A percentile compares a stretch with the other conserved stretches of the same genome.
phyloP scores from a whole-genome alignment of 35 echinoderm and acorn worm species.

The Strongylocentrotus purpuratus region DNA sequence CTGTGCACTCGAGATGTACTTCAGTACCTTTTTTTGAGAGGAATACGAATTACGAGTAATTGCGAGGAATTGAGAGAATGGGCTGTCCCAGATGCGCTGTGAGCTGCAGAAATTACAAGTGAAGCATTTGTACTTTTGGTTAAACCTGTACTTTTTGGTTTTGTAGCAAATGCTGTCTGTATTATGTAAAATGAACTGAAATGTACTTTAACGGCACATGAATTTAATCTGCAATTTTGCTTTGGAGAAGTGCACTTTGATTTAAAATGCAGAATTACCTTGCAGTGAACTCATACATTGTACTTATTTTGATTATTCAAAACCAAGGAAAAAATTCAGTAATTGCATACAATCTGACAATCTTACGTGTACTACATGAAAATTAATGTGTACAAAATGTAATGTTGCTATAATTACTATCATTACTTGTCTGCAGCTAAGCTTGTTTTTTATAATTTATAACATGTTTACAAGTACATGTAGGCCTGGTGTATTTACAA shows the following conservation, averaged over 20 bases:
- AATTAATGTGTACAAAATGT: too few relatives aligned
- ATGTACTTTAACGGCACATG: background rate
- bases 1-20: background rate
- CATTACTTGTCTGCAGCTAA: too few relatives aligned
- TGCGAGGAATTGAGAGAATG: background rate
- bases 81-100: background rate
- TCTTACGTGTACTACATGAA: background rate
- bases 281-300: background rate
- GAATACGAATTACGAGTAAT: background rate
- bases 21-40: background rate
- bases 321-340: background rate
- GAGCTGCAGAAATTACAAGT: background rate
- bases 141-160: background rate
- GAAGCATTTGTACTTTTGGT: background rate
- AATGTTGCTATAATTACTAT: too few relatives aligned
- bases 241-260: background rate
- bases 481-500: too few relatives aligned
- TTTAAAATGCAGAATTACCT: background rate
- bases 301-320: background rate
- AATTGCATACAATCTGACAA: background rate
- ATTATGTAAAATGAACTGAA: background rate
- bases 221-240: background rate
- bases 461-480: too few relatives aligned
- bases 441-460: too few relatives aligned
- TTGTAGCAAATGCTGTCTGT: background rate